phyloP scores from a whole-genome alignment of 2,888 invertebrate genomes.

The Autographa pulchrina region DNA sequence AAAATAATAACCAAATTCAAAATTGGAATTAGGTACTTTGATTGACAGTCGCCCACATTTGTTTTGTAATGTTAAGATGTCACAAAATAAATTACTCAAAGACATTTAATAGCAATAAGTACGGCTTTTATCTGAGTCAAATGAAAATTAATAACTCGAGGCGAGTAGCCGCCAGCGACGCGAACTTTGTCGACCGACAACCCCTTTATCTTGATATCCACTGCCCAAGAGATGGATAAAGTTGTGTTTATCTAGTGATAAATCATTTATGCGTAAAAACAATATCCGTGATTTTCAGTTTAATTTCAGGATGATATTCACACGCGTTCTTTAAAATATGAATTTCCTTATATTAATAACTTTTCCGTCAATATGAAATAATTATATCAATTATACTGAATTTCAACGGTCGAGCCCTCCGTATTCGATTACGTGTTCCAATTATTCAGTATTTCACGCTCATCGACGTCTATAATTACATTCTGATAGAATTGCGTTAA shows the following conservation, averaged over 20 bases:
- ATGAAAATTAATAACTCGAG: constrained; percentile 81
- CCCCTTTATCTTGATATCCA: constrained; percentile 73
- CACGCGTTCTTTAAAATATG: constrained; percentile 7
- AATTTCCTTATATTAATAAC: constrained; percentile 38
- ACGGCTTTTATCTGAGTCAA: constrained; percentile 73
- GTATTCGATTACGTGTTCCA: constrained; percentile 70
- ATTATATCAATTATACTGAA: constrained; percentile 50
- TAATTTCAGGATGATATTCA: neutral
- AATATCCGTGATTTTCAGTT: constrained; percentile 18
- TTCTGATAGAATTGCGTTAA: constrained; percentile 85
- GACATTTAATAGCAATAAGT: constrained; percentile 63
- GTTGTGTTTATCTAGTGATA: constrained; percentile 49
- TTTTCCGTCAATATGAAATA: constrained; percentile 49
- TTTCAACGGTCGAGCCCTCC: constrained; percentile 52
- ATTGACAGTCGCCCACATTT: constrained; percentile 10
- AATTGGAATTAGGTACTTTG: neutral
- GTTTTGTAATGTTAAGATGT: constrained; percentile 18
- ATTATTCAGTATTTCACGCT: constrained; percentile 86
- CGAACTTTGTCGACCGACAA: constrained; percentile 68
- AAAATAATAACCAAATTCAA: neutral
- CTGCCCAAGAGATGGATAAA: constrained; percentile 52
- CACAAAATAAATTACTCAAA: constrained; percentile 55
- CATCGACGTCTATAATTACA: constrained; percentile 86
- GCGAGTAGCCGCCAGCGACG: constrained; percentile 63
- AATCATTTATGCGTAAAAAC: constrained; percentile 41